Percentiles rank a stretch among this genome's conserved stretches.
These are phyloP conservation scores for Manis crassicaudata DNA, from an alignment of 2,797 vertebrate species.

Conservation along the genomic window DNA sequence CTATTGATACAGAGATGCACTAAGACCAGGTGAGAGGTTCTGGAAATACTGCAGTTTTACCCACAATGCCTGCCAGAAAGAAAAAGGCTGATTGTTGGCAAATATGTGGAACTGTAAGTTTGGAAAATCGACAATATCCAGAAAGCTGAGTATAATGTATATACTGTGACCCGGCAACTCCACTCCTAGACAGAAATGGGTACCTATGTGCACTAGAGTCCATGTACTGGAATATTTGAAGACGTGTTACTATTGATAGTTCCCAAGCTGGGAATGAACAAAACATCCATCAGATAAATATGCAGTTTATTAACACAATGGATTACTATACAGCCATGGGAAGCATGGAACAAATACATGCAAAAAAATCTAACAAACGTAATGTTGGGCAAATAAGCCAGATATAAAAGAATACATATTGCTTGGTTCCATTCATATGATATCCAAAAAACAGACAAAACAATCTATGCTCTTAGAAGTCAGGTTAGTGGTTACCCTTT, in stretches of 20 bases:
- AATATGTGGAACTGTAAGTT: not conserved
- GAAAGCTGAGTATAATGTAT: not conserved
- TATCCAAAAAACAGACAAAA: slow-evolving; percentile 20
- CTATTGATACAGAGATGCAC: no score
- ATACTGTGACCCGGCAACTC: not conserved
- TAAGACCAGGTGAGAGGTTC: no score
- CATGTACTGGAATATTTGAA: not conserved
- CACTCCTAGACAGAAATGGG: not conserved
- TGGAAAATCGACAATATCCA: not conserved
- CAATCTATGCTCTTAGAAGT: not conserved
- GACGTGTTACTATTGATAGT: not conserved
- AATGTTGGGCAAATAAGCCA: not conserved
- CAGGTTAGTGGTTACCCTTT: not conserved
- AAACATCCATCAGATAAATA: slow-evolving; percentile 8
- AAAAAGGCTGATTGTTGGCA: not conserved
- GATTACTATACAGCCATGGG: slow-evolving; percentile 17
- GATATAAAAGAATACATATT: not conserved
- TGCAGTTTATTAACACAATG: slow-evolving; percentile 54
- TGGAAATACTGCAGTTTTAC: no score
- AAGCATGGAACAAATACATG: slow-evolving; percentile 43
- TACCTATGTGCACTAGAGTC: not conserved
- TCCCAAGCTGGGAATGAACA: slow-evolving; percentile 54
- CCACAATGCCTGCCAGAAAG: not conserved
- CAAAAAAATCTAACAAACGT: slow-evolving; percentile 20
- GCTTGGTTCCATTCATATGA: slow-evolving; percentile 9